A percentile compares a stretch with the other conserved stretches of the same genome.
These are phyloP conservation scores for Sakesphorus luctuosus DNA, from an alignment of 2,113 vertebrate species.

Conservation along the genomic window DNA sequence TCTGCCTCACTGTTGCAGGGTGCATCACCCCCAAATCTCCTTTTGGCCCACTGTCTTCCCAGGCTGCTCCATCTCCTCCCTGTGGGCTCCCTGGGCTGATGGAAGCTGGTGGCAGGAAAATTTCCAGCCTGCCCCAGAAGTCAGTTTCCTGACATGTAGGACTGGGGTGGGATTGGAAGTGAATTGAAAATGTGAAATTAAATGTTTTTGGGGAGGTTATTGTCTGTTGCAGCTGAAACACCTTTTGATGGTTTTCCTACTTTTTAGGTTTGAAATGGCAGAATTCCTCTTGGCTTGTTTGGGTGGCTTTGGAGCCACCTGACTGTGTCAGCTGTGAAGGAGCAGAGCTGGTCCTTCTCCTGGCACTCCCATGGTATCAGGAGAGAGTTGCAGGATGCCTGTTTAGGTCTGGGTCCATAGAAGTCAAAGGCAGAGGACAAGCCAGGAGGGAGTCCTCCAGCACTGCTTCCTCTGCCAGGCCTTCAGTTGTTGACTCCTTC, in stretches of 20 bases:
- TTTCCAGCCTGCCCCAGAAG: neutral
- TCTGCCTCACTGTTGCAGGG: neutral
- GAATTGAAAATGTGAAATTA: conserved; percentile 11
- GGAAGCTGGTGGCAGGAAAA: conserved; percentile 36
- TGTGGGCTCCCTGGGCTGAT: neutral
- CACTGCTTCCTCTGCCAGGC: accelerated
- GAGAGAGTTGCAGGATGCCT: neutral
- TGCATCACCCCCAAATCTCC: neutral
- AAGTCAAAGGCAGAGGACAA: neutral
- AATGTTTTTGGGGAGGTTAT: conserved; percentile 57
- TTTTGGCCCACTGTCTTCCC: neutral
- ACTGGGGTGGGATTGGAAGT: neutral
- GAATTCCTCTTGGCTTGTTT: neutral
- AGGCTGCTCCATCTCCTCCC: neutral
- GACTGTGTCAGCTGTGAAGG: neutral
- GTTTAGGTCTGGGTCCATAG: accelerated
- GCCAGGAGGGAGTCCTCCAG: neutral
- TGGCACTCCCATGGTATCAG: neutral
- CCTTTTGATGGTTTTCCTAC: neutral
- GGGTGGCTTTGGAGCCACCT: neutral
- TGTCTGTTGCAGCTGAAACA: conserved; percentile 32
- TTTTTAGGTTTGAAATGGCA: neutral
- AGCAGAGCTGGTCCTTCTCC: neutral
- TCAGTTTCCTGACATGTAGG: neutral
- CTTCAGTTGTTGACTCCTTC: neutral